phyloP scores from a whole-genome alignment of 2,888 invertebrate genomes.

The Invenusta paracnida region DNA sequence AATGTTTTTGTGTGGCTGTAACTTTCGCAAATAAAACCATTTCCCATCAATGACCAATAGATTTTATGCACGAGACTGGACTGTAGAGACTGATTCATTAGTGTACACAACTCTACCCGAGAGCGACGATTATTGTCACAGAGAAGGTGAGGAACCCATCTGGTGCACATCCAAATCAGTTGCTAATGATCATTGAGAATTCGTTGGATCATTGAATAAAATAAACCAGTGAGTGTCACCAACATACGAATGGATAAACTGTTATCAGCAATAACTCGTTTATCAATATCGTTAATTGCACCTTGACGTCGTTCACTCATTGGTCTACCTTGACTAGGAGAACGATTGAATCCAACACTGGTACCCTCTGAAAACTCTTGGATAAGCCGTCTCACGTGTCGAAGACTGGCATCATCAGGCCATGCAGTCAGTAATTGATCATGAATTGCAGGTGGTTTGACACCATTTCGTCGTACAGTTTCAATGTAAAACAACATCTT shows the following conservation, averaged over 20 bases:
- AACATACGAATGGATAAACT: constrained; percentile 18
- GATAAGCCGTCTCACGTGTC: constrained; percentile 1
- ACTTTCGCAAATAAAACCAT: constrained; percentile 7
- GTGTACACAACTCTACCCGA: constrained; percentile 18
- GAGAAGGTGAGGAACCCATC: constrained; percentile 27
- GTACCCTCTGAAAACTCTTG: constrained; percentile 16
- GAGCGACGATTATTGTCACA: constrained; percentile 10
- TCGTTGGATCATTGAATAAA: constrained; percentile 18
- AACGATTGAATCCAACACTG: constrained; percentile 3
- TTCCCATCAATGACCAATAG: constrained; percentile 16
- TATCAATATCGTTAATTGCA: constrained; percentile 10
- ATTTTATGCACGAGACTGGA: constrained; percentile 15
- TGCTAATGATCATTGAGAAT: constrained; percentile 8
- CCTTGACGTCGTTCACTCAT: constrained; percentile 19
- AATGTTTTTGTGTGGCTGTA: constrained; percentile 26
- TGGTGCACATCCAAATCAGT: constrained; percentile 18
- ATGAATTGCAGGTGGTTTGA: constrained; percentile 27
- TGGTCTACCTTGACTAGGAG: constrained; percentile 26
- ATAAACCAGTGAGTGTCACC: constrained; percentile 19
- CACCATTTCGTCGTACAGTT: constrained; percentile 7
- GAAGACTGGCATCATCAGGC: constrained; percentile 2
- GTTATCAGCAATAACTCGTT: constrained; percentile 23
- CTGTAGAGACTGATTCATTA: constrained; percentile 25
- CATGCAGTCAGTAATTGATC: constrained; percentile 17
- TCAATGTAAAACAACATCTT: not conserved